Evolutionary conservation across 2,113 vertebrate species (phyloP), one percentile per base, ranked within the genome.

Genomic region (Rostratula benghalensis): DNA sequence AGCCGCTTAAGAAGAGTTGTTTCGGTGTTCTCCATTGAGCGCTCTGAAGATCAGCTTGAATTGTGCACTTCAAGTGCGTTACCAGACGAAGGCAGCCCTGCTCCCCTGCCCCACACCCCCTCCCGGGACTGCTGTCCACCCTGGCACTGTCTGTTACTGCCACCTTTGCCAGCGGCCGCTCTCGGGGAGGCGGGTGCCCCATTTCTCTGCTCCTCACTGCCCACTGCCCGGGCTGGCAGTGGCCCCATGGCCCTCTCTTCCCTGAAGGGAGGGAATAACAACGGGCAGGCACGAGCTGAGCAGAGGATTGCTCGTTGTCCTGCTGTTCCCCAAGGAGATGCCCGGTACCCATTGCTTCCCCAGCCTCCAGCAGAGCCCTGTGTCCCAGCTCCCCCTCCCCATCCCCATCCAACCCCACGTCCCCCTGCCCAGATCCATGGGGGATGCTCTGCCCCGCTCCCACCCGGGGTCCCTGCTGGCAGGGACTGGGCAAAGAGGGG

Each of bases 81-180:
- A 33, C 6, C 1, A 0, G 51, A 7, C 31, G 50, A 83, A 41
- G 0, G 10, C 33, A 27, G 81, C 75, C 71, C 33, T 25, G 54
- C 0, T 0, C 9, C 30, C 0, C 0, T 7, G 60, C 23, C 51
- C 0, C 20, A 4, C 28, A 10, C 3, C 5, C 60, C 13, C 30
- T 30, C 67, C 3, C 10, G 23, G 50, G 67, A 2, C 54, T 12
- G 21, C 7, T 6, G 3, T 3, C 46, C 11, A 0, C 6, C 7
- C 5, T 7, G 77, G n/a, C 31, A 17, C 71, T 16, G 15, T 7
- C 5, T 8, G 12, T 45, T 25, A 1, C 1, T 6, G 71, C 48
- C 1, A 1, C 4, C 11, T 5, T 45, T 7, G 31, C 17, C 11
- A 21, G 27, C 0, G 8, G 27, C 13, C 3, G 5, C 24, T 5